These are phyloP conservation scores for Andrena flavipes DNA, from an alignment of 2,888 invertebrate species.

Conservation along the genomic window DNA sequence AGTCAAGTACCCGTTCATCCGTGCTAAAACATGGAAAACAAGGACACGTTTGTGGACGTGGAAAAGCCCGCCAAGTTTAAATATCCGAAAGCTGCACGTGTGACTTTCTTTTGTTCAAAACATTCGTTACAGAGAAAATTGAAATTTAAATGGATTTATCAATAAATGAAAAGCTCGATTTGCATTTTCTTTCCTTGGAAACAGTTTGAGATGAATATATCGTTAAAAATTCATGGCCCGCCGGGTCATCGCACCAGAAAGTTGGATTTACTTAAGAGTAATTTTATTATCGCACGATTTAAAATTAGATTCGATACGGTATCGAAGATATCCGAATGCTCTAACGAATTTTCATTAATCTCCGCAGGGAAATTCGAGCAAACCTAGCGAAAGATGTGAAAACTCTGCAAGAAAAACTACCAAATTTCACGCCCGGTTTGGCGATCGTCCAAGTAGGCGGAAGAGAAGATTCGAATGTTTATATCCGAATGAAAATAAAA, in stretches of 20 bases:
- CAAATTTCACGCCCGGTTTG: conserved; percentile 90
- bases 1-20: background rate
- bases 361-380: conserved; percentile 89
- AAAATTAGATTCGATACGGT: background rate
- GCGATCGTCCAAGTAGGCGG: conserved; percentile 98
- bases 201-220: background rate
- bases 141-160: background rate
- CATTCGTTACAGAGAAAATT: background rate
- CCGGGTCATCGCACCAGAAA: too few relatives aligned
- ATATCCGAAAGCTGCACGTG: background rate
- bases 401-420: conserved; percentile 86
- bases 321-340: background rate
- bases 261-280: background rate
- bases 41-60: background rate
- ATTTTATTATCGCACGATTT: background rate
- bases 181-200: background rate
- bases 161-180: background rate
- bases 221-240: too few relatives aligned
- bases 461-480: conserved; percentile 98
- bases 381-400: conserved; percentile 89
- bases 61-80: conserved; percentile 50
- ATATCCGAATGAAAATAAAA: conserved; percentile 98
- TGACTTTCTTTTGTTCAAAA: background rate
- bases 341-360: conserved; percentile 28
- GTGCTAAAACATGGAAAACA: background rate